Base-by-base conservation (phyloP, 2,113 vertebrate genomes). In the Corydoras sp. region DNA sequence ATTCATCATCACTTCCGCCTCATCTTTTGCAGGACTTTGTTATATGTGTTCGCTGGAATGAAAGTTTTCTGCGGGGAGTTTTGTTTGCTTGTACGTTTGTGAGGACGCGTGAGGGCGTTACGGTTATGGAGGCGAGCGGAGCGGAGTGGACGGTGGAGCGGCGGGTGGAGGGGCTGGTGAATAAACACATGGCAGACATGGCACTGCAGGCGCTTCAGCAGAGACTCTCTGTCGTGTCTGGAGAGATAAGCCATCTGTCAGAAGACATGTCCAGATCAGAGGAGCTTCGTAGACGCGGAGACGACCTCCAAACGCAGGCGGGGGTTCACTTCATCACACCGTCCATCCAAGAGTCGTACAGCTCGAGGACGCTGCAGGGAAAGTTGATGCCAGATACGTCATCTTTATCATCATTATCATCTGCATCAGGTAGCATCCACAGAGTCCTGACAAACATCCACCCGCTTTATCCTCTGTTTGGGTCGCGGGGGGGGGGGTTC, bases 131-230 rank as follows among this genome's bases (percentile, higher is more conserved):
- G 18, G 18, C 18, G 12, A 76, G 73, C 13, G 58, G 58, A 9
- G 31, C 62, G 10, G 72, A 63, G 32, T 82, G 84, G 81, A 43
- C 74, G 35, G 63, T 83, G 62, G 76, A 82, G 29, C 77, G 75
- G 24, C 79, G 84, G 13, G 66, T 80, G 71, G 79, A 84, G 7
- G 81, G 79, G 29, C 66, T 82, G 58, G 82, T 84, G 63, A 83
- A 79, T 53, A 84, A 81, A 80, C 82, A 85, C 35, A 81, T 83
- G 80, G 81, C 81, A 75, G 79, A 84, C 78, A 84, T 85, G 61
- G 82, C 81, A 72, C 18, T 83, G 32, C 81, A 82, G 15, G 81
- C 66, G 51, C 76, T 82, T 18, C 81, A 83, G 61, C 76, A 84
- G 59, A 72, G 84, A 58, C 79, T 83, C 54, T 68, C 73, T 1